These are phyloP conservation scores for Apistogramma diplotaenia DNA, from an alignment of 2,113 vertebrate species.

Conservation along the genomic window DNA sequence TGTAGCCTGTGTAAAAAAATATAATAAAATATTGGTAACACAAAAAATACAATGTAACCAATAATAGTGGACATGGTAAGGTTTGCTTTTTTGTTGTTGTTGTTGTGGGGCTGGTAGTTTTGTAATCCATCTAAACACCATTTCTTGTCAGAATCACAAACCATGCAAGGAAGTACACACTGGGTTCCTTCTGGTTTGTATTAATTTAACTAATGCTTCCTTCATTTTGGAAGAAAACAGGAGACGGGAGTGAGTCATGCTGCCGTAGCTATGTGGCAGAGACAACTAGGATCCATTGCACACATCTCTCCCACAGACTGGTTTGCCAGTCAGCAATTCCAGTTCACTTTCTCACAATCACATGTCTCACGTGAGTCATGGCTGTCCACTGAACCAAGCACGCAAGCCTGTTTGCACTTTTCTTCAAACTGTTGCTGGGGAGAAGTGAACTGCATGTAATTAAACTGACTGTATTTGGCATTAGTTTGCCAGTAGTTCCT, in stretches of 20 bases:
- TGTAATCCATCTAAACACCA: neutral
- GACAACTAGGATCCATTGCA: neutral
- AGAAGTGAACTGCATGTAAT: neutral
- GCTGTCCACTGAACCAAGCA: neutral
- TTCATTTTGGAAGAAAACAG: neutral
- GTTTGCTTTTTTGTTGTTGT: neutral
- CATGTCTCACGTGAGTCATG: neutral
- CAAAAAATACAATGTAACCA: neutral
- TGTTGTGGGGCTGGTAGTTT: neutral
- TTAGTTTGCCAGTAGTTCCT: neutral
- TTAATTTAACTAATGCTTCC: neutral
- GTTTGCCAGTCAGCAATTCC: neutral
- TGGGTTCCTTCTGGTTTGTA: neutral
- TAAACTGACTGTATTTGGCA: neutral
- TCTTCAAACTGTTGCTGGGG: neutral
- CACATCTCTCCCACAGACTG: neutral
- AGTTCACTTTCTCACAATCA: neutral
- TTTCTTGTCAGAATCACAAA: neutral
- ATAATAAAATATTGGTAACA: neutral
- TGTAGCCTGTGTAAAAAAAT: conserved; percentile 73
- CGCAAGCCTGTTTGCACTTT: neutral
- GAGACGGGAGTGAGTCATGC: neutral
- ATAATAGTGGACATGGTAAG: neutral
- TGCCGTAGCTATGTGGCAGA: neutral
- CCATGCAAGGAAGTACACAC: neutral